Evolutionary conservation across 2,888 invertebrate genomes (phyloP), one percentile per base, ranked within the genome.

Genomic region (Agrochola macilenta): DNA sequence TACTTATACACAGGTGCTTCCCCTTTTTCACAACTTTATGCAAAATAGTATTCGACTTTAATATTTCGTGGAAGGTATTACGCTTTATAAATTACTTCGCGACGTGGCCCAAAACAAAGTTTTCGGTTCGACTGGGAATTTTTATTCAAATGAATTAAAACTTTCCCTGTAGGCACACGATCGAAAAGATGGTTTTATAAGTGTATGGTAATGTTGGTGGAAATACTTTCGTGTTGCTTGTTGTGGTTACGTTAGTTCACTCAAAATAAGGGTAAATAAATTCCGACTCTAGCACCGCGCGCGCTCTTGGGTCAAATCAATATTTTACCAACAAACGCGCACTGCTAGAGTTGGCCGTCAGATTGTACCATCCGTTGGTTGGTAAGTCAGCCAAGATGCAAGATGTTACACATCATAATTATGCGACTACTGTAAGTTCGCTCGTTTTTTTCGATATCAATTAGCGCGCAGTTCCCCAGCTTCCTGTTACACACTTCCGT

Each of bases 11-110:
- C 92, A 92, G 92, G 92, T 92, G 92, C 90, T 87, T 89, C 90
- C 84, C 87, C 90, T 91, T 90, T 92, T 91, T 88, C 92, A 90
- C 90, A 92, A 91, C 91, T 92, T 92, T 92, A 92, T 92, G 92
- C 87, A 91, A 92, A 92, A 90, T 88, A 91, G 83, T 90, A 91
- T 92, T 91, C 85, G 90, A 91, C 88, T 91, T 91, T 92, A 91
- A 92, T 91, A 91, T 90, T 87, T 84, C 83, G 77, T 72, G 78
- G 86, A 78, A 77, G 86, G 88, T 89, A 89, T 90, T 90, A 88
- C 89, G 88, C 89, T 89, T 89, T 89, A 88, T 89, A 89, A 90
- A 91, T 91, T 90, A 89, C 89, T 90, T 87, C 78, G 86, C 81
- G 81, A 89, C 89, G 84, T 85, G 89, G 82, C 86, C 81, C 78